These are phyloP conservation scores for Tetragonisca angustula DNA, from an alignment of 2,888 invertebrate genomes.

Conservation along the genomic window DNA sequence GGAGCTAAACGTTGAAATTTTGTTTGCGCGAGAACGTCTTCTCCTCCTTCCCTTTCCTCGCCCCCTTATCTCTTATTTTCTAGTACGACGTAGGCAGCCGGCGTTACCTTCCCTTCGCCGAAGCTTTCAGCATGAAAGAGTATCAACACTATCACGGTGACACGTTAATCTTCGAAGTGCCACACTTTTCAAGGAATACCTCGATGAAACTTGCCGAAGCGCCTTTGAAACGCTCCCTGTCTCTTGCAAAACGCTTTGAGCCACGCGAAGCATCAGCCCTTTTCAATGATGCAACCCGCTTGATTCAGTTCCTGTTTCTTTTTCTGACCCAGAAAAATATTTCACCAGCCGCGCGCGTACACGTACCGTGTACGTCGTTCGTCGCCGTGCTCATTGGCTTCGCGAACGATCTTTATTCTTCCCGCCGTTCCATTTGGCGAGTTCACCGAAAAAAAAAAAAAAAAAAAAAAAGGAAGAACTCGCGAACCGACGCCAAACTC, in stretches of 20 bases:
- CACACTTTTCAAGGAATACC: conserved; percentile 51
- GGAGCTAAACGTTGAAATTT: conserved; percentile 16
- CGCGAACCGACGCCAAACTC: not conserved
- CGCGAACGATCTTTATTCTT: conserved; percentile 1
- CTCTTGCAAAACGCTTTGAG: conserved; percentile 56
- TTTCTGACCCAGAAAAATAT: conserved; percentile 56
- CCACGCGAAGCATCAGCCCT: conserved; percentile 48
- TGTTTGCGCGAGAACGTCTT: not conserved
- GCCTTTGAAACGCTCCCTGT: conserved; percentile 53
- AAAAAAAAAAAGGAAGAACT: conserved; percentile 1
- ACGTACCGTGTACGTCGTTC: not conserved
- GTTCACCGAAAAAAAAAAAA: not conserved
- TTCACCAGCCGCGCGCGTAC: conserved; percentile 1
- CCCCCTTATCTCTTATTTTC: conserved; percentile 48
- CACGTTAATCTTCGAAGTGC: conserved; percentile 58
- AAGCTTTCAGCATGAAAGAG: conserved; percentile 48
- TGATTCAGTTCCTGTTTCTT: conserved; percentile 31
- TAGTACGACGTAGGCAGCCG: conserved; percentile 27
- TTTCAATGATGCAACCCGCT: conserved; percentile 56
- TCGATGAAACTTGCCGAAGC: conserved; percentile 53
- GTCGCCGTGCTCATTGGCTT: conserved; percentile 44
- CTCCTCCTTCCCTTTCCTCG: not conserved
- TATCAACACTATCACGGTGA: conserved; percentile 57
- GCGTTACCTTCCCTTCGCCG: conserved; percentile 29
- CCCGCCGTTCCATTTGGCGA: not conserved